phyloP scores from a whole-genome alignment of 2,797 vertebrate genomes.

The Coregonus ussuriensis region DNA sequence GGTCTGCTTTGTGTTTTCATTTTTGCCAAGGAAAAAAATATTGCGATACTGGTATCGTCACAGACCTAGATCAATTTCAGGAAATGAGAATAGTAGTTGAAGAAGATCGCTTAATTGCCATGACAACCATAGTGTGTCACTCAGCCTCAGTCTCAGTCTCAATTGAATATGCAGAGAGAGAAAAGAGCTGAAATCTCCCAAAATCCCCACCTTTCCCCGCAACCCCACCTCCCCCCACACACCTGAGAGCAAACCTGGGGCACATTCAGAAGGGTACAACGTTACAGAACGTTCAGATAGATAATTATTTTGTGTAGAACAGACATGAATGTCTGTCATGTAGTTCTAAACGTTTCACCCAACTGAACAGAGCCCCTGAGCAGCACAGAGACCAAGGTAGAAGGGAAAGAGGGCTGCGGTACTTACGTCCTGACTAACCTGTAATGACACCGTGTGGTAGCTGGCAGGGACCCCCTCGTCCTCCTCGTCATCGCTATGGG shows the following conservation, averaged over 20 bases:
- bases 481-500: constrained; percentile 93
- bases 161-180: too few species aligned
- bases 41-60: too few species aligned
- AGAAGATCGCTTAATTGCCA: not conserved
- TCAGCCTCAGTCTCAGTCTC: not conserved
- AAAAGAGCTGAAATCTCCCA: not conserved
- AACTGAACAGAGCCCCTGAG: not conserved
- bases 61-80: not conserved
- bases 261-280: not conserved
- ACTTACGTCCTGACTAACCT: constrained; percentile 99
- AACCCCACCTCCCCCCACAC: not conserved
- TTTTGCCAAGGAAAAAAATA: too few species aligned
- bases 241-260: not conserved
- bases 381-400: constrained; percentile 42
- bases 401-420: constrained; percentile 84
- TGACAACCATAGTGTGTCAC: not conserved
- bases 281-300: not conserved
- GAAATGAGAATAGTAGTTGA: not conserved
- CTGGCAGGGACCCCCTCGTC: constrained; percentile 96
- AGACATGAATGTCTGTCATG: not conserved
- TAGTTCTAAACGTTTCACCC: not conserved
- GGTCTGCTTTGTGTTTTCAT: too few species aligned
- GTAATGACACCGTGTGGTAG: constrained; percentile 99
- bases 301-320: not conserved
- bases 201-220: not conserved